These are phyloP conservation scores for Adrianichthys oophorus DNA, from an alignment of 2,797 vertebrate species.

Conservation along the genomic window DNA sequence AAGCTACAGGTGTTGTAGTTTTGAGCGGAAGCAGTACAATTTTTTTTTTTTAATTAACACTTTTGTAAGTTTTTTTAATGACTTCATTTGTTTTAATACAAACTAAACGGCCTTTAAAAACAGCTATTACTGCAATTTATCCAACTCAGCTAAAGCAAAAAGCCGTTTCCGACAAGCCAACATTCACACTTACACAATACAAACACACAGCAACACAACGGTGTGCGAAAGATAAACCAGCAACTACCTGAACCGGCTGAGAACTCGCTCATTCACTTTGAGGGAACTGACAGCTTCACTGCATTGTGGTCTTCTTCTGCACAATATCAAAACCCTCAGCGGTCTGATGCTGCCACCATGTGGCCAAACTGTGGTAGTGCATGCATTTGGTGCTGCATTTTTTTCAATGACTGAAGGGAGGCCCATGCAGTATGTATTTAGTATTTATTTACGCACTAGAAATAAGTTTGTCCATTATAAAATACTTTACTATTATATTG, in stretches of 20 bases:
- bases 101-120: not conserved
- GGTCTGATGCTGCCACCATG: slow-evolving; percentile 59
- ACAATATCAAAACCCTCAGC: not conserved
- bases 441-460: no score
- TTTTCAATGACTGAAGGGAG: no score
- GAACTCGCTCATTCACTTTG: slow-evolving; percentile 11
- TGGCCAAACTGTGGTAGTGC: slow-evolving; percentile 35
- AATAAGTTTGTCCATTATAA: no score
- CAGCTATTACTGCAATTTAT: not conserved
- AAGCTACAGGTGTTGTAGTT: not conserved
- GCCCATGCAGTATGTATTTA: not conserved
- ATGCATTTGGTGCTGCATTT: not conserved
- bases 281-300: slow-evolving; percentile 1
- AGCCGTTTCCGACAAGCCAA: not conserved
- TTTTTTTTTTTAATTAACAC: not conserved
- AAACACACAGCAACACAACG: not conserved
- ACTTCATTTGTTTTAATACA: not conserved
- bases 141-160: no score
- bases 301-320: slow-evolving; percentile 30
- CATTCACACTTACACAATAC: not conserved
- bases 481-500: no score
- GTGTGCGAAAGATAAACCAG: not conserved
- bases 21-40: not conserved
- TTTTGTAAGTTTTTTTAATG: not conserved
- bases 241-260: slow-evolving; percentile 4